Percentiles rank a stretch among this genome's conserved stretches.
These are phyloP conservation scores for Onthophagus taurus DNA, from an alignment of 1,140 invertebrate species.

Conservation along the genomic window DNA sequence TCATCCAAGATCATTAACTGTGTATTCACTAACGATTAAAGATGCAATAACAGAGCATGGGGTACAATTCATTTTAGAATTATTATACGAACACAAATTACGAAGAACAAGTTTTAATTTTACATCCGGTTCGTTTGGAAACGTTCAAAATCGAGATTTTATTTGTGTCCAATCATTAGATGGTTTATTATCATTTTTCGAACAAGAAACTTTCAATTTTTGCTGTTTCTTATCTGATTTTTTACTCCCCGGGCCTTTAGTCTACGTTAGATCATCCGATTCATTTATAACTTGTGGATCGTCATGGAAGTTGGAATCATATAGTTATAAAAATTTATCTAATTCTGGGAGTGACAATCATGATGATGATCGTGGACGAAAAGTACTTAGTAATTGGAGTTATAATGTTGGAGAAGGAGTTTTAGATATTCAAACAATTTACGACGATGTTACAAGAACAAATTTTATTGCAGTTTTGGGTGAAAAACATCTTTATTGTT, in stretches of 20 bases:
- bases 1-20: constrained; percentile 54
- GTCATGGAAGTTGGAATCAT: constrained; percentile 66
- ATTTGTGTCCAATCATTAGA: constrained; percentile 80
- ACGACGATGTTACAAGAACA: constrained; percentile 32
- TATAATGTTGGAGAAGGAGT: constrained; percentile 71
- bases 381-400: constrained; percentile 60
- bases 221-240: constrained; percentile 62
- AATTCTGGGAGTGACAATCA: constrained; percentile 41
- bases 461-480: constrained; percentile 55
- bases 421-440: constrained; percentile 51
- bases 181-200: constrained; percentile 74
- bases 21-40: constrained; percentile 52
- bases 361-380: constrained; percentile 42
- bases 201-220: constrained; percentile 78
- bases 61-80: constrained; percentile 47
- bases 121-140: constrained; percentile 73
- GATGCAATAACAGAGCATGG: constrained; percentile 49
- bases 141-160: constrained; percentile 66
- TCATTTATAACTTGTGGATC: constrained; percentile 68
- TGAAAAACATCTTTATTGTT: constrained; percentile 63
- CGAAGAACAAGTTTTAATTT: constrained; percentile 55
- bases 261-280: constrained; percentile 68
- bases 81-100: constrained; percentile 57
- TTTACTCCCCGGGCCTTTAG: constrained; percentile 67
- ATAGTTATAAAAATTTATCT: constrained; percentile 58